These are phyloP conservation scores for Lepidochrysops patricia DNA, from an alignment of 2,888 invertebrate species.

Conservation along the genomic window DNA sequence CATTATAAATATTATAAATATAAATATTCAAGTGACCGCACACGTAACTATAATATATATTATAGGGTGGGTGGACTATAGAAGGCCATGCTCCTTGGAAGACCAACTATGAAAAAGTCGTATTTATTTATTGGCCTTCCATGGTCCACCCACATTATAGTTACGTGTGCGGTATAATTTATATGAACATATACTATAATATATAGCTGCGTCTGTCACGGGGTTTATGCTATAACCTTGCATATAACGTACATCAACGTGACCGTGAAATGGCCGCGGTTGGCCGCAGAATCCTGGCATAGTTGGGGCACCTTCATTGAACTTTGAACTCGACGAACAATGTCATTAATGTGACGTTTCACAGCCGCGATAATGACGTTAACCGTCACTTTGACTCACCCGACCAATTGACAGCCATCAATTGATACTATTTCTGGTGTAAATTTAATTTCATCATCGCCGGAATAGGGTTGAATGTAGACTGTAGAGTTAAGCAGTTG, in stretches of 20 bases:
- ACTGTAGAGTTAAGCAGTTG: too few species aligned
- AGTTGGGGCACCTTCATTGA: constrained; percentile 25
- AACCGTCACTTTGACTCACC: background rate
- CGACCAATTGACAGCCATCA: background rate
- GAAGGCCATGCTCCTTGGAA: too few species aligned
- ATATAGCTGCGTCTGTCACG: too few species aligned
- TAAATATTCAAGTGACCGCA: too few species aligned
- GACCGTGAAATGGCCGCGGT: constrained; percentile 27
- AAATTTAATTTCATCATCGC: background rate
- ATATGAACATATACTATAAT: too few species aligned
- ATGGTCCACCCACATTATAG: too few species aligned
- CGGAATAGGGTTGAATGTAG: background rate
- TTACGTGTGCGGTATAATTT: background rate
- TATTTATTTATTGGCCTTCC: too few species aligned
- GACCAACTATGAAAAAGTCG: too few species aligned
- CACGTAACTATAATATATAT: too few species aligned
- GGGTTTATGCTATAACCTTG: background rate
- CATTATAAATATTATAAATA: too few species aligned
- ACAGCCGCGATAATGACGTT: constrained; percentile 19
- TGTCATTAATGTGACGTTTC: constrained; percentile 31
- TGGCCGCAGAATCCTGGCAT: constrained; percentile 38
- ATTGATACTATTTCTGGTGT: background rate
- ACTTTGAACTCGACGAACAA: constrained; percentile 36
- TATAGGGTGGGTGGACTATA: too few species aligned
- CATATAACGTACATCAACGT: background rate